Base-by-base conservation (phyloP, 2,888 invertebrate genomes). In the Drosophila phalerata region DNA sequence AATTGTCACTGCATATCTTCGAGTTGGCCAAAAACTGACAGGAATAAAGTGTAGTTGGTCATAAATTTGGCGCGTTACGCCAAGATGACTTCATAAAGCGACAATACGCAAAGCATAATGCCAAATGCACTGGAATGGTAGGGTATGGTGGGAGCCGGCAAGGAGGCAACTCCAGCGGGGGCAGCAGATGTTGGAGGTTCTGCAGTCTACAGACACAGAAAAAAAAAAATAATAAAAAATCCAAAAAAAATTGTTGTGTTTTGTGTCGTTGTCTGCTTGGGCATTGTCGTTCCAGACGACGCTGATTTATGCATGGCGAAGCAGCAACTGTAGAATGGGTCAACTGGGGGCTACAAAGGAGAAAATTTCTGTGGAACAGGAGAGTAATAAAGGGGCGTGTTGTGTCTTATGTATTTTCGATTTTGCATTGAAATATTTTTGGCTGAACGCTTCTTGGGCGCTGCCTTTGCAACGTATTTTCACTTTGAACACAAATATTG, bases 81-180 rank as follows among this genome's bases (percentile, higher is more conserved):
- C 73, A 87, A 88, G 85, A 85, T 85, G 85, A 84, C 85, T 85
- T 88, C 87, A 88, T 85, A 85, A 85, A 85, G 85, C 87, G 85
- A 86, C 89, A 88, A 85, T 81, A 84, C 87, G 85, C 80, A 85
- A 85, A 88, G 81, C 88, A 84, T 85, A 84, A 88, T 83, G 88
- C 88, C 83, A 87, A 82, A 84, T 82, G 85, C 87, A 82, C 49
- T 66, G 79, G 63, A 22, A 25, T 37, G 56, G 45, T 32, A 9
- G 38, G 45, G 15, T 43, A 15, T 15, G n/a, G 13, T 9, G 19
- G 42, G 13, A 15, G 9, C 5, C 15, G 47, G 15, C 43, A 49
- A 30, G 68, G 52, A 13, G 43, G 3, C 13, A 9, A n/a, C 19
- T 10, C 22, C 22, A 9, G 32, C 45, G 55, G 60, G 51, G 11